Percentiles rank a stretch among this genome's conserved stretches.
These are phyloP conservation scores for Gopherus evgoodei DNA, from an alignment of 2,113 vertebrate species.

Conservation along the genomic window DNA sequence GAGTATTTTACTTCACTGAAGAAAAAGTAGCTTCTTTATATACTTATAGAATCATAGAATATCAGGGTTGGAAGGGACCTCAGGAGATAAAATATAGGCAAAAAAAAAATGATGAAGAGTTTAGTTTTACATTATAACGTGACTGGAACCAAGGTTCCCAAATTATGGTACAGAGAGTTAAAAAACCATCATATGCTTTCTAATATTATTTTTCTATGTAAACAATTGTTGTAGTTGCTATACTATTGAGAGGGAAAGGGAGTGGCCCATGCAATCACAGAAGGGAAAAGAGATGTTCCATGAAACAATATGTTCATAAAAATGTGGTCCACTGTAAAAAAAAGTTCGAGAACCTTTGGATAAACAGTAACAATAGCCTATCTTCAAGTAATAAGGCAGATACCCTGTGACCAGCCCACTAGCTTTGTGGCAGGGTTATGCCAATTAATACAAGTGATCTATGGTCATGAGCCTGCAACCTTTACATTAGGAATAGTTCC, in stretches of 20 bases:
- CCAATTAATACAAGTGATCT: not conserved
- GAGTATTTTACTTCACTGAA: not conserved
- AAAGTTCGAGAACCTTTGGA: not conserved
- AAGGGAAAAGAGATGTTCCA: not conserved
- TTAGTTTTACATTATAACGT: not conserved
- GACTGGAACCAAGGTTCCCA: not conserved
- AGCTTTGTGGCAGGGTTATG: not conserved
- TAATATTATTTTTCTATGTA: not conserved
- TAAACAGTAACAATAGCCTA: not conserved
- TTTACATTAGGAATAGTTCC: not conserved
- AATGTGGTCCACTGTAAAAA: not conserved
- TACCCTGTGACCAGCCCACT: not conserved
- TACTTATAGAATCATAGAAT: no score
- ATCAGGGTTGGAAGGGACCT: no score
- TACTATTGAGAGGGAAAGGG: not conserved
- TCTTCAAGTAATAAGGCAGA: not conserved
- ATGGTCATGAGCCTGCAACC: not conserved
- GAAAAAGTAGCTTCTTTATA: not conserved
- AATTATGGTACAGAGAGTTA: accelerated
- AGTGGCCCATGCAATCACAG: not conserved
- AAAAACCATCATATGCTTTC: not conserved
- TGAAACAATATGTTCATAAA: not conserved
- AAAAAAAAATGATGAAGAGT: accelerated
- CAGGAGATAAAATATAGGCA: not conserved
- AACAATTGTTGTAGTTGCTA: not conserved